Conservation (phyloP, 1,140 invertebrate genomes). For the Gonatopus flavifemur region DNA sequence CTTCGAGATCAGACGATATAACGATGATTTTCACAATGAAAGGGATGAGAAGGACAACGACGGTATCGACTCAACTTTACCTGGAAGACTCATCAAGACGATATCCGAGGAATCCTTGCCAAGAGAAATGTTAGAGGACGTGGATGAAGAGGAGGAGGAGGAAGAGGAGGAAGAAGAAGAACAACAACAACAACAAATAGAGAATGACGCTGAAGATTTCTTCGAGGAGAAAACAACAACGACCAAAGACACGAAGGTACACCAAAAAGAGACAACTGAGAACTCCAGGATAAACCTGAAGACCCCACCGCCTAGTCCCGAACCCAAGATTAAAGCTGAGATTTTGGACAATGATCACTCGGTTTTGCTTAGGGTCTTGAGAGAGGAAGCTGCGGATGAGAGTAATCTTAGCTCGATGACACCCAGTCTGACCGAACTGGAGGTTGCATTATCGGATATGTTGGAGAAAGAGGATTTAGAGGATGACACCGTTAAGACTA, state of each 20-base stretch:
- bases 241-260: constrained; percentile 2
- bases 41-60: too few relatives aligned
- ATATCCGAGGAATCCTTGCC: constrained; percentile 55
- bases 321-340: constrained; percentile 36
- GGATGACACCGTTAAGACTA: constrained; percentile 11
- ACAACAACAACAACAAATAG: constrained; percentile 17
- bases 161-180: constrained; percentile 27
- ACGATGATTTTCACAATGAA: too few relatives aligned
- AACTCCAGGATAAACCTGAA: constrained; percentile 13
- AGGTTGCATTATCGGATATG: constrained; percentile 52
- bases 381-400: constrained; percentile 34
- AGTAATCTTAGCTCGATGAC: constrained; percentile 53
- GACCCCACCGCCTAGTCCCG: constrained; percentile 46
- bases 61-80: too few relatives aligned
- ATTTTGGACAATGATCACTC: constrained; percentile 35
- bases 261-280: constrained; percentile 13
- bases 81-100: constrained; percentile 36
- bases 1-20: too few relatives aligned
- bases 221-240: constrained; percentile 16
- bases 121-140: constrained; percentile 44
- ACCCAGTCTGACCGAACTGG: constrained; percentile 52
- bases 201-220: constrained; percentile 15
- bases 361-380: constrained; percentile 37
- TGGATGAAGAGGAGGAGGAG: constrained; percentile 30
- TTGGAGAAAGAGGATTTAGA: constrained; percentile 46